Percentiles rank a stretch among this genome's conserved stretches.
phyloP scores from a whole-genome alignment of 2,888 invertebrate genomes.

The Macaria notata region DNA sequence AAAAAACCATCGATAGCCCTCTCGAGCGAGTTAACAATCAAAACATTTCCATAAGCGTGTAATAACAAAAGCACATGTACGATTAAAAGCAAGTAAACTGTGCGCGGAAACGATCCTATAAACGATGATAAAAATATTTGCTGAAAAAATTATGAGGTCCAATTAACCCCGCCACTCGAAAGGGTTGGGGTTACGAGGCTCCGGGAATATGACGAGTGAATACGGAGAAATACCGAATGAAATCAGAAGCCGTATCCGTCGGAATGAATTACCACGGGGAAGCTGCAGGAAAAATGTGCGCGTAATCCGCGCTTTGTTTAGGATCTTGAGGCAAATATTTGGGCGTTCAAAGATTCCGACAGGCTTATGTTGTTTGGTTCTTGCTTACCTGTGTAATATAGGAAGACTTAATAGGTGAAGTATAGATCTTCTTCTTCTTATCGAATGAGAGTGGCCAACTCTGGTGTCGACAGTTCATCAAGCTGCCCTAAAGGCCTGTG shows the following conservation, averaged over 20 bases:
- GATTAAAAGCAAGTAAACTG: constrained; percentile 8
- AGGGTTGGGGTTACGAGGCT: constrained; percentile 14
- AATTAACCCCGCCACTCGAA: constrained; percentile 24
- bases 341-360: constrained; percentile 6
- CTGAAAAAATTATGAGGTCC: constrained; percentile 23
- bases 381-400: too few relatives aligned
- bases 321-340: constrained; percentile 14
- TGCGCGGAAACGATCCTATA: constrained; percentile 6
- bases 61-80: background rate
- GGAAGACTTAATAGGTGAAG: too few relatives aligned
- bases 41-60: too few relatives aligned
- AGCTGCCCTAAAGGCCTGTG: too few relatives aligned
- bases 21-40: too few relatives aligned
- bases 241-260: constrained; percentile 15
- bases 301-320: constrained; percentile 18
- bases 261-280: constrained; percentile 17
- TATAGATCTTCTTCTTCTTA: too few relatives aligned
- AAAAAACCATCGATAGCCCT: too few relatives aligned
- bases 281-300: constrained; percentile 11
- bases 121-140: constrained; percentile 22
- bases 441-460: too few relatives aligned
- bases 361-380: too few relatives aligned
- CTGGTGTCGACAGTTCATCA: too few relatives aligned
- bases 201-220: constrained; percentile 13
- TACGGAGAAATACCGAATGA: constrained; percentile 14